phyloP scores from a whole-genome alignment of 2,797 vertebrate genomes.

The Sebastes cheni region DNA sequence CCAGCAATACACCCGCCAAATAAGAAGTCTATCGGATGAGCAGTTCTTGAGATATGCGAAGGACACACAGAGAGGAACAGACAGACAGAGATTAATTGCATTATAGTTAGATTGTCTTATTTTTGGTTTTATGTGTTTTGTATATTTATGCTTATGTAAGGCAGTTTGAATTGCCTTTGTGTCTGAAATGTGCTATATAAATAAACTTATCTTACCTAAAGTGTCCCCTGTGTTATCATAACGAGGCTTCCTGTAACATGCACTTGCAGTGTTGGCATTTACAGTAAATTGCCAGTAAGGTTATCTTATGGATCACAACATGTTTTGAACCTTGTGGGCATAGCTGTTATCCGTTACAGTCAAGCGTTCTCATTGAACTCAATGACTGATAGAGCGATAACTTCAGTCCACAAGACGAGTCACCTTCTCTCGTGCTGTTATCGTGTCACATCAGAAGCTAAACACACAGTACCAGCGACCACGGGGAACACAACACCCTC shows the following conservation, averaged over 20 bases:
- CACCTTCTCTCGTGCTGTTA: not conserved
- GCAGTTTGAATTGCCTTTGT: too few relatives aligned
- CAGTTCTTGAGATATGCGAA: too few relatives aligned
- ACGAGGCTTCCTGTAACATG: not conserved
- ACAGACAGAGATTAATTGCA: too few relatives aligned
- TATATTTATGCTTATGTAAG: too few relatives aligned
- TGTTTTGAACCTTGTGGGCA: not conserved
- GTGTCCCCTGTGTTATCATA: not conserved
- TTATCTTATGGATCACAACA: not conserved
- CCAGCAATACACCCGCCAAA: too few relatives aligned
- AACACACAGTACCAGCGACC: not conserved
- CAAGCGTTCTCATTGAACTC: constrained; percentile 10
- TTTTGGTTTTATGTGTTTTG: too few relatives aligned
- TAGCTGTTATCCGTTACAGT: not conserved
- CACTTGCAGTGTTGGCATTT: not conserved
- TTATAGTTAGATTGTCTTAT: too few relatives aligned
- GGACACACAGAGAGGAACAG: too few relatives aligned
- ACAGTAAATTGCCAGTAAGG: not conserved
- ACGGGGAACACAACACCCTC: not conserved
- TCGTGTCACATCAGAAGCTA: not conserved
- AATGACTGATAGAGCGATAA: not conserved
- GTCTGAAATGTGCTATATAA: too few relatives aligned
- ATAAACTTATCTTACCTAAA: too few relatives aligned
- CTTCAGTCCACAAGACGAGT: not conserved
- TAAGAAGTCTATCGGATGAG: too few relatives aligned